Conservation (phyloP, 2,888 invertebrate species). For the Silvanus unidentatus region DNA sequence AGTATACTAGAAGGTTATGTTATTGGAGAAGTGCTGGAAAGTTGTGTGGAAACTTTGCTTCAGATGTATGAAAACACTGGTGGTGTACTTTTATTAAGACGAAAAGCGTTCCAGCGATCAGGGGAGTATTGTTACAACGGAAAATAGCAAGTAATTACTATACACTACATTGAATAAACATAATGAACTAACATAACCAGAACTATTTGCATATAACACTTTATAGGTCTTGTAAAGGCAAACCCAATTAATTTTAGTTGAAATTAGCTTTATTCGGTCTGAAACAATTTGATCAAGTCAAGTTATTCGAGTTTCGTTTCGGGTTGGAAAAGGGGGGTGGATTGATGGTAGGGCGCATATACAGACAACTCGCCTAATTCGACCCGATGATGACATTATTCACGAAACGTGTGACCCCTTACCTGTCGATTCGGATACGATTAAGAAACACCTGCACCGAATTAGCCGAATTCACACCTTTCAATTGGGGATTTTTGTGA, state of each 20-base stretch:
- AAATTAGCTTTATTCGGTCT: conserved; percentile 15
- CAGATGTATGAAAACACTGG: too few relatives aligned
- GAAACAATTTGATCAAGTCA: conserved; percentile 13
- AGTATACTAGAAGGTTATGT: too few relatives aligned
- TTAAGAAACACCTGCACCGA: too few relatives aligned
- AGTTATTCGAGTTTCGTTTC: conserved; percentile 3
- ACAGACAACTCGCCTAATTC: conserved; percentile 16
- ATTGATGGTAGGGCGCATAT: conserved; percentile 8
- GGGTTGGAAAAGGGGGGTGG: background rate
- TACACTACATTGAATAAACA: conserved; percentile 20
- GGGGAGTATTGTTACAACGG: too few relatives aligned
- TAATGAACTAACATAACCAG: conserved; percentile 18
- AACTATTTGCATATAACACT: conserved; percentile 25
- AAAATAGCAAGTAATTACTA: conserved; percentile 9
- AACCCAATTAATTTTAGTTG: conserved; percentile 15
- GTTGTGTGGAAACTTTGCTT: conserved; percentile 7
- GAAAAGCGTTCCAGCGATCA: too few relatives aligned
- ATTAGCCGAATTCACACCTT: too few relatives aligned
- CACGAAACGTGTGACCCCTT: conserved; percentile 18
- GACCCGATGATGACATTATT: conserved; percentile 19
- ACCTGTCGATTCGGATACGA: conserved; percentile 19
- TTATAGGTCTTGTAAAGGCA: conserved; percentile 13
- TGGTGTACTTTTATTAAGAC: too few relatives aligned
- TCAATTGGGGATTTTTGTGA: too few relatives aligned
- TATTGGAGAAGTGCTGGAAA: too few relatives aligned